A percentile compares a stretch with the other conserved stretches of the same genome.
Conservation (phyloP, 2,113 vertebrate species). For the Sardina pilchardus region DNA sequence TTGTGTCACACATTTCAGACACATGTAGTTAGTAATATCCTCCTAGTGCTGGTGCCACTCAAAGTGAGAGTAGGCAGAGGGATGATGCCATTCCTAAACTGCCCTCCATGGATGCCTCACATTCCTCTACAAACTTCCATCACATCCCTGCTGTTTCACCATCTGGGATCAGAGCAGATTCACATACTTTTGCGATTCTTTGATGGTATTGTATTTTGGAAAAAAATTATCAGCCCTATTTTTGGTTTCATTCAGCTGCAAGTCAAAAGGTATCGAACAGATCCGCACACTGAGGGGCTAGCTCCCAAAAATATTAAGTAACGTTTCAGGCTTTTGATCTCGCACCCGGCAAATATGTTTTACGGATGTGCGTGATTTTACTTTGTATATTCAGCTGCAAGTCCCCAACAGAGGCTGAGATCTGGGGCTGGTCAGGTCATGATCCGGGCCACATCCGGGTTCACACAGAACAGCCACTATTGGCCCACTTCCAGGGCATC, state of each 20-base stretch:
- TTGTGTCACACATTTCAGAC: constrained; percentile 12
- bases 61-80: not conserved
- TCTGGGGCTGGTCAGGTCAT: not conserved
- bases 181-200: not conserved
- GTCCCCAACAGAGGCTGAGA: not conserved
- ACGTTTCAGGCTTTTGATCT: too few relatives aligned
- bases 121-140: not conserved
- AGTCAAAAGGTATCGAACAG: too few relatives aligned
- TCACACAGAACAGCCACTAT: not conserved
- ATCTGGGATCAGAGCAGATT: not conserved
- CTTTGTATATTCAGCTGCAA: too few relatives aligned
- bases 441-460: too few relatives aligned
- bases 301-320: too few relatives aligned
- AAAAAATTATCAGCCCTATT: not conserved
- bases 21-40: not conserved
- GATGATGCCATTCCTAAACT: not conserved
- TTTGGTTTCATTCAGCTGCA: not conserved
- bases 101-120: not conserved
- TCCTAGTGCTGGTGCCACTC: not conserved
- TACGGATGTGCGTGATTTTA: too few relatives aligned
- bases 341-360: too few relatives aligned
- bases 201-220: not conserved
- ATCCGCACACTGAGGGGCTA: too few relatives aligned
- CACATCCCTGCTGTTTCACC: not conserved
- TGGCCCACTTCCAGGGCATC: constrained; percentile 1